Percentiles rank a stretch among this genome's conserved stretches.
phyloP scores from a whole-genome alignment of 1,140 invertebrate genomes.

The Uloborus diversus region DNA sequence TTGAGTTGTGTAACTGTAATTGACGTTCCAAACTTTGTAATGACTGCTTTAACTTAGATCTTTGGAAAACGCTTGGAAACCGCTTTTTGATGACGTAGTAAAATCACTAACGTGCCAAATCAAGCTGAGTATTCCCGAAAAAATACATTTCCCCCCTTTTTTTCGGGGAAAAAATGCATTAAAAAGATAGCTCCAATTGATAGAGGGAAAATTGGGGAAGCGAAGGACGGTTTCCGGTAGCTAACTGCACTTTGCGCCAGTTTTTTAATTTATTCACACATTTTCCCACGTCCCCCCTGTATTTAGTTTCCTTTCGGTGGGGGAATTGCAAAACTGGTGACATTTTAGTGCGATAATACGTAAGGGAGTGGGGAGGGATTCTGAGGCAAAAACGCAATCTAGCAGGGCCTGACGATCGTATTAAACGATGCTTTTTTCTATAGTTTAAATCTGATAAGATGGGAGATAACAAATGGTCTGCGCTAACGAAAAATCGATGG shows the following conservation, averaged over 20 bases:
- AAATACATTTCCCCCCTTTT: too few species aligned
- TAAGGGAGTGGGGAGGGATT: not conserved
- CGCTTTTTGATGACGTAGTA: too few species aligned
- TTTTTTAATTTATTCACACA: constrained; percentile 52
- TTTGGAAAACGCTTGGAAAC: too few species aligned
- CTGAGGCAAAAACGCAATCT: constrained; percentile 27
- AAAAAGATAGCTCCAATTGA: constrained; percentile 40
- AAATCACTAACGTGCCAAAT: too few species aligned
- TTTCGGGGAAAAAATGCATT: constrained; percentile 8
- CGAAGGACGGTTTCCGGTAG: constrained; percentile 30
- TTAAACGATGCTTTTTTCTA: constrained; percentile 56
- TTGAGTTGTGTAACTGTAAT: too few species aligned
- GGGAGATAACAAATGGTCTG: constrained; percentile 52
- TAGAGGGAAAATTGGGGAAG: constrained; percentile 10
- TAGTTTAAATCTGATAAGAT: constrained; percentile 57
- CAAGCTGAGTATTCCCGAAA: too few species aligned
- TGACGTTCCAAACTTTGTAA: too few species aligned
- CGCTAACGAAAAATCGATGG: constrained; percentile 55
- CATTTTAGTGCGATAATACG: not conserved
- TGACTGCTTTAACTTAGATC: too few species aligned
- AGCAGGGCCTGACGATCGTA: constrained; percentile 49
- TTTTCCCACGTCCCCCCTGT: not conserved
- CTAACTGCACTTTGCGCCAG: constrained; percentile 33
- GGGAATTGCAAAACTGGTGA: constrained; percentile 15
- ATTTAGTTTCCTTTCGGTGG: constrained; percentile 6